phyloP scores from a whole-genome alignment of 2,888 invertebrate genomes.

The Perdita meconis region DNA sequence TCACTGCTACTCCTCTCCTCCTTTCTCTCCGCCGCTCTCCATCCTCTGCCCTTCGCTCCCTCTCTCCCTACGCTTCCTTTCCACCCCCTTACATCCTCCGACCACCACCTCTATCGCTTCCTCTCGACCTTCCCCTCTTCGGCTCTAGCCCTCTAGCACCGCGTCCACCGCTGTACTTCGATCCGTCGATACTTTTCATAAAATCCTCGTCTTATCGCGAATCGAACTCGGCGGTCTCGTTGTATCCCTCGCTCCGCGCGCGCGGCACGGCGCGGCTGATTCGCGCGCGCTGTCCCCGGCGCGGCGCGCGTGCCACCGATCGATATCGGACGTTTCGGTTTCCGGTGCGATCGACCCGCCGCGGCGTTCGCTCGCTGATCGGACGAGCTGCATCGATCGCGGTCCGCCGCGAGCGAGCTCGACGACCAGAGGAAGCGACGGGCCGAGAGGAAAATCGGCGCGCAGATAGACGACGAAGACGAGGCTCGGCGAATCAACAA shows the following conservation, averaged over 20 bases:
- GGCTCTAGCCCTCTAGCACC: not conserved
- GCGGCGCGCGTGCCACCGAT: not conserved
- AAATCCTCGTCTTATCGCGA: conserved; percentile 16
- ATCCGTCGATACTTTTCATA: conserved; percentile 4
- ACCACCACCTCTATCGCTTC: not conserved
- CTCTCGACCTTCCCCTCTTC: not conserved
- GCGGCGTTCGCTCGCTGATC: not conserved
- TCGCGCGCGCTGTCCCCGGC: no score
- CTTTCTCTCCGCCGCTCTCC: not conserved
- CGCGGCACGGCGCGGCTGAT: no score
- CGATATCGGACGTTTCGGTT: not conserved
- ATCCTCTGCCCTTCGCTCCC: conserved; percentile 1
- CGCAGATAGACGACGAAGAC: not conserved
- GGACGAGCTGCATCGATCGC: conserved; percentile 3
- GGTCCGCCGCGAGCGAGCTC: not conserved
- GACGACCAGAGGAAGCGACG: not conserved
- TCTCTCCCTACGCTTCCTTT: not conserved
- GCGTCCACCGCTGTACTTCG: not conserved
- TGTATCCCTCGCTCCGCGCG: not conserved
- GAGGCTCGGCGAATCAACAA: not conserved
- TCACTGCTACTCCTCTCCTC: not conserved
- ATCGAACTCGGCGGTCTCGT: not conserved
- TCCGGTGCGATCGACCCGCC: not conserved
- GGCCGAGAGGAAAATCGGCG: not conserved
- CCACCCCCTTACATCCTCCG: not conserved